Evolutionary conservation across 2,113 vertebrate genomes (phyloP).

Genomic region (Raja brachyura): DNA sequence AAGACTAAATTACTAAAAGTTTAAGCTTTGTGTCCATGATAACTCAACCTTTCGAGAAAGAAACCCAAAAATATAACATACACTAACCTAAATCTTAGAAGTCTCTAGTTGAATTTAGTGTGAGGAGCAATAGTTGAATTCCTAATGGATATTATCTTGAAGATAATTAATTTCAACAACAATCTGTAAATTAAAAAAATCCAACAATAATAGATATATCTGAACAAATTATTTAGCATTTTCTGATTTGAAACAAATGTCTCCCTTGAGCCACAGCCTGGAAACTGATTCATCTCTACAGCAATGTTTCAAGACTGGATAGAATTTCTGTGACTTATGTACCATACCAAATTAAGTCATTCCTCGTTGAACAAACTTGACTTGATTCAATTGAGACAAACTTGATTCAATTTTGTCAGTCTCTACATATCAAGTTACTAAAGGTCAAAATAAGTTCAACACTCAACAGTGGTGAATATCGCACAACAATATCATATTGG

Average conservation of each 20-base stretch:
- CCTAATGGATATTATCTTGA: background rate
- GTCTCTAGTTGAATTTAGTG: background rate
- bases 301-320: background rate
- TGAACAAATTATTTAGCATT: background rate
- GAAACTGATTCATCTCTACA: too few relatives aligned
- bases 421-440: background rate
- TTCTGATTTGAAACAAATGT: too few relatives aligned
- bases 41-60: too few relatives aligned
- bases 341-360: background rate
- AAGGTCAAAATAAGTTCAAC: background rate
- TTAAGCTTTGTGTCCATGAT: too few relatives aligned
- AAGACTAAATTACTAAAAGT: too few relatives aligned
- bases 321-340: background rate
- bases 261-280: too few relatives aligned
- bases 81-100: background rate
- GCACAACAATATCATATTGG: background rate
- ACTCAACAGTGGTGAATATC: background rate
- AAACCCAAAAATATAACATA: too few relatives aligned
- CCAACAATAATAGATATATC: background rate
- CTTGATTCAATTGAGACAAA: background rate
- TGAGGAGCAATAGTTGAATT: background rate
- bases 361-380: background rate
- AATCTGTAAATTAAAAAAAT: background rate
- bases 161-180: background rate
- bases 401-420: background rate